Conservation (phyloP, 2,113 vertebrate genomes). For the Platysteira castanea region DNA sequence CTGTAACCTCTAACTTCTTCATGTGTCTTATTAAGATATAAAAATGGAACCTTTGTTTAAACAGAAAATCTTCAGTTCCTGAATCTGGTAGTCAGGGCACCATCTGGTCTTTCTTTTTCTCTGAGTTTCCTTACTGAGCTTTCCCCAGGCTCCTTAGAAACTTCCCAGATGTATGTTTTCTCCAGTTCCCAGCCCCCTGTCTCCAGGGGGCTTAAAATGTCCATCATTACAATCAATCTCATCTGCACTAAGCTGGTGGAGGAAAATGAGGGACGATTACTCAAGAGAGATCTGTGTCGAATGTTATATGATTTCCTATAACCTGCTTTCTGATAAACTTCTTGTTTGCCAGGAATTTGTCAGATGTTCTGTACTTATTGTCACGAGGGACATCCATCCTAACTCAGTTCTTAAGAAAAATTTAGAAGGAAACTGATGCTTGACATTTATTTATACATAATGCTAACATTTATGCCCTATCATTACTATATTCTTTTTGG, state of each 20-base stretch:
- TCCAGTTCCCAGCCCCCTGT: not conserved
- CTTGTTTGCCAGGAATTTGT: conserved; percentile 48
- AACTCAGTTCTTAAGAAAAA: conserved; percentile 24
- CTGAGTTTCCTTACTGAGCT: not conserved
- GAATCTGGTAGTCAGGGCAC: not conserved
- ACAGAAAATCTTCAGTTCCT: not conserved
- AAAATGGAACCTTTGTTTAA: not conserved
- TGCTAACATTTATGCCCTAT: not conserved
- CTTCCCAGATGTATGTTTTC: not conserved
- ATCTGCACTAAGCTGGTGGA: not conserved
- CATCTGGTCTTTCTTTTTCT: conserved; percentile 19
- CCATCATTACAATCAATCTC: conserved; percentile 47
- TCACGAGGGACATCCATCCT: conserved; percentile 23
- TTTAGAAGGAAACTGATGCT: not conserved
- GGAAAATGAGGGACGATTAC: not conserved
- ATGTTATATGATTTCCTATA: conserved; percentile 22
- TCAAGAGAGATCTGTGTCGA: not conserved
- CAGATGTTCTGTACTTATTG: conserved; percentile 34
- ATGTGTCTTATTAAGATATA: not conserved
- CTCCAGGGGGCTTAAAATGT: not conserved
- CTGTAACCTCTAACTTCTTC: not conserved
- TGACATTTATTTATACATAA: conserved; percentile 17
- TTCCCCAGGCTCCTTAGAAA: not conserved
- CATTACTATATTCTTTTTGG: not conserved
- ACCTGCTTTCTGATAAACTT: conserved; percentile 58